Conservation (phyloP, 2,113 vertebrate species). For the Bettongia penicillata region DNA sequence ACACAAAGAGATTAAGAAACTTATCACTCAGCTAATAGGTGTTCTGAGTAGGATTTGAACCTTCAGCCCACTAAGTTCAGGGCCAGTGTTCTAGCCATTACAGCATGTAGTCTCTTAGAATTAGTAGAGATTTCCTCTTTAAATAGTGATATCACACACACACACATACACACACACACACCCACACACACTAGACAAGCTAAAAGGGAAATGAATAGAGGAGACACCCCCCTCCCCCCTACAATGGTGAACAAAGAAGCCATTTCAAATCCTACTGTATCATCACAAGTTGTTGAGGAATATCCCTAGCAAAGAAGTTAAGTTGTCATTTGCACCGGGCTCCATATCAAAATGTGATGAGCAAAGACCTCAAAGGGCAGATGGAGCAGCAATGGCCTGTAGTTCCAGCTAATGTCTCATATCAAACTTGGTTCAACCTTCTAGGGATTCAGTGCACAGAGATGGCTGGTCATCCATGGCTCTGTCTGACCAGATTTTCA, state of each 20-base stretch:
- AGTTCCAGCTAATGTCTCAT: not conserved
- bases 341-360: not conserved
- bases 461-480: not conserved
- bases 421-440: not conserved
- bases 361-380: not conserved
- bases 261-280: not conserved
- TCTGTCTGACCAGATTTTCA: not conserved
- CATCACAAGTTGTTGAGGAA: not conserved
- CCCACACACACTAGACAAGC: not conserved
- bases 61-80: not conserved
- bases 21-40: not conserved
- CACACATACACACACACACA: not conserved
- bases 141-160: not conserved
- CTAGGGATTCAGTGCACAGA: not conserved
- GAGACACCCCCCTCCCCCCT: not conserved
- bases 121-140: not conserved
- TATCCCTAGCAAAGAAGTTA: not conserved
- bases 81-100: not conserved
- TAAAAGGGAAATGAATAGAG: not conserved
- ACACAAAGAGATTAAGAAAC: not conserved
- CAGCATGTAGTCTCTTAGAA: not conserved
- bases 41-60: not conserved
- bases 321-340: not conserved
- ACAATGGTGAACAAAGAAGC: not conserved
- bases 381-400: not conserved